Evolutionary conservation across 2,888 invertebrate species (phyloP).

Genomic region (Altica lythri): DNA sequence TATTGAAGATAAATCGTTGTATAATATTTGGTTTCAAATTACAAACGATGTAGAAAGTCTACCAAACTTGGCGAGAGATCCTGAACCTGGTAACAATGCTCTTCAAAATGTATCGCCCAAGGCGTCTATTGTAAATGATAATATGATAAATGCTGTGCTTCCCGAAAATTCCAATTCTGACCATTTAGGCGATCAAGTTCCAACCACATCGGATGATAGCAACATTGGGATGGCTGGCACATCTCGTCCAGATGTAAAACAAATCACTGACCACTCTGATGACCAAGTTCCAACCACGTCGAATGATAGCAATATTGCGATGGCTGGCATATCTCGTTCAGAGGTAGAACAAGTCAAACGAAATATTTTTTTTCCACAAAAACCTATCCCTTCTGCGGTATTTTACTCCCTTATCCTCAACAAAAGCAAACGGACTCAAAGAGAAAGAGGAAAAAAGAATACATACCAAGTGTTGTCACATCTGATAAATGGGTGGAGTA

Average conservation of each 20-base stretch:
- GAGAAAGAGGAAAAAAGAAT: constrained; percentile 9
- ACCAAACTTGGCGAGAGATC: too few relatives aligned
- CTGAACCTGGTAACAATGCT: neutral
- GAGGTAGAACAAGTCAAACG: constrained; percentile 6
- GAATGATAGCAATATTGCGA: too few relatives aligned
- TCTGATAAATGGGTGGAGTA: constrained; percentile 15
- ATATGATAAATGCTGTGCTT: neutral
- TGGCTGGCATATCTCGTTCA: too few relatives aligned
- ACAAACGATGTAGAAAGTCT: constrained; percentile 1
- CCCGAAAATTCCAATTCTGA: neutral
- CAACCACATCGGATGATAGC: too few relatives aligned
- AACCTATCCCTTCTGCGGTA: constrained; percentile 7
- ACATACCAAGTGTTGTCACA: constrained; percentile 13
- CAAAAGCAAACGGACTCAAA: constrained; percentile 6
- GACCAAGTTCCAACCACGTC: too few relatives aligned
- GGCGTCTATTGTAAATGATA: neutral
- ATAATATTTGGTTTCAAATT: constrained; percentile 17
- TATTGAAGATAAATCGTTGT: constrained; percentile 14
- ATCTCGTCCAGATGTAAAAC: too few relatives aligned
- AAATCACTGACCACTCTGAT: too few relatives aligned
- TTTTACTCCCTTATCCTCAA: constrained; percentile 12
- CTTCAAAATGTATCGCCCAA: neutral
- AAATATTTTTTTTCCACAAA: constrained; percentile 1
- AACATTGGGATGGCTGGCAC: too few relatives aligned
- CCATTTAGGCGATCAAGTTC: too few relatives aligned